Percentiles rank a stretch among this genome's conserved stretches.
Conservation (phyloP, 2,797 vertebrate species). For the Zenarchopterus dispar region DNA sequence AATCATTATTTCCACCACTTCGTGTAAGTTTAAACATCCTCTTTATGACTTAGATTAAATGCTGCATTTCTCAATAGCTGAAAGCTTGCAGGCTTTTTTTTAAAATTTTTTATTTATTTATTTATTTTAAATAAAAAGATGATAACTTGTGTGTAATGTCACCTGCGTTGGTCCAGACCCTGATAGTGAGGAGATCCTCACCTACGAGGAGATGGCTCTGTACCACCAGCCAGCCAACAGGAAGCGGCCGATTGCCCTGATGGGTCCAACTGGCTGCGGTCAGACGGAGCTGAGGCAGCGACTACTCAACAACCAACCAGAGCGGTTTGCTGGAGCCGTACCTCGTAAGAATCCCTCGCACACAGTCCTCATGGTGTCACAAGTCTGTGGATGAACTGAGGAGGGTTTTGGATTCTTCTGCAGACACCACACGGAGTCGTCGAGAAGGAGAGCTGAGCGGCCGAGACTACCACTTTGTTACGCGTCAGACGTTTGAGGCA, state of each 20-base stretch:
- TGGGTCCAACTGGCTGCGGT: slow-evolving; percentile 92
- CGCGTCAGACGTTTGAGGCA: slow-evolving; percentile 91
- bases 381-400: no score
- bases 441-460: slow-evolving; percentile 90
- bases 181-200: slow-evolving; percentile 95
- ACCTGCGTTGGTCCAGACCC: slow-evolving; percentile 79
- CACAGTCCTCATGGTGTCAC: neutral
- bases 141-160: neutral
- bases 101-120: no score
- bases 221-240: slow-evolving; percentile 98
- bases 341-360: slow-evolving; percentile 84
- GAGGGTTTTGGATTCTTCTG: neutral
- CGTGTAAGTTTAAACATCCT: no score
- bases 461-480: slow-evolving; percentile 95
- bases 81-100: no score
- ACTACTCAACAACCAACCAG: slow-evolving; percentile 89
- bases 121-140: neutral
- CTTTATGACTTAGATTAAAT: no score
- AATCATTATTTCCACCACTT: no score
- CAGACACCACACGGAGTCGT: slow-evolving; percentile 93
- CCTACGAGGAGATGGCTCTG: slow-evolving; percentile 98
- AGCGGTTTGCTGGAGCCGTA: slow-evolving; percentile 91
- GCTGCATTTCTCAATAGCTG: no score
- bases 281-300: slow-evolving; percentile 91
- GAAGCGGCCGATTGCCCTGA: slow-evolving; percentile 93